These are phyloP conservation scores for Dasysyrphus tricinctus DNA, from an alignment of 2,888 invertebrate species.

Conservation along the genomic window DNA sequence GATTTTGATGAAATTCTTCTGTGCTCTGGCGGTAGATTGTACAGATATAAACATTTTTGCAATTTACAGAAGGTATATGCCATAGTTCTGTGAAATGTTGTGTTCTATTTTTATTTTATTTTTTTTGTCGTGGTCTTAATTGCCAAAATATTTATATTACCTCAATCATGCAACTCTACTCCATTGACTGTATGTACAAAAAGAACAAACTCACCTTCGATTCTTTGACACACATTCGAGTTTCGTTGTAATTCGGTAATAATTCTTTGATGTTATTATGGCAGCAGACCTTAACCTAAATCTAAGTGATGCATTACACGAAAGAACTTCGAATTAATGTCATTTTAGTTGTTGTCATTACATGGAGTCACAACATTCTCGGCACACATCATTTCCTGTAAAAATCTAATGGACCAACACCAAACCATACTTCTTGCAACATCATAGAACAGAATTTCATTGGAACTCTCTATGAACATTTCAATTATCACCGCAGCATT, in stretches of 20 bases:
- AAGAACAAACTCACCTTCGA: neutral
- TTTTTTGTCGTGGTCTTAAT: too few relatives aligned
- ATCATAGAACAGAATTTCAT: slow-evolving; percentile 28
- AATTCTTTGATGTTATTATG: slow-evolving; percentile 42
- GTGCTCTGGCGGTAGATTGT: too few relatives aligned
- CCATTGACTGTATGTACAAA: neutral
- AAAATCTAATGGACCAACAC: slow-evolving; percentile 23
- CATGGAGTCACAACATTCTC: slow-evolving; percentile 1
- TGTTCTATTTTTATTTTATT: too few relatives aligned
- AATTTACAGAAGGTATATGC: too few relatives aligned
- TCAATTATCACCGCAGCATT: slow-evolving; percentile 68
- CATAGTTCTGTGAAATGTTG: too few relatives aligned
- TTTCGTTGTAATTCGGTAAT: slow-evolving; percentile 3
- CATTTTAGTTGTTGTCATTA: slow-evolving; percentile 25
- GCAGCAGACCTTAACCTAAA: slow-evolving; percentile 54
- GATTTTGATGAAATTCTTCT: too few relatives aligned
- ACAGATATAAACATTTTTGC: too few relatives aligned
- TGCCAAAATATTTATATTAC: too few relatives aligned
- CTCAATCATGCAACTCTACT: neutral
- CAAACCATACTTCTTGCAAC: slow-evolving; percentile 26
- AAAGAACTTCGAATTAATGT: slow-evolving; percentile 17
- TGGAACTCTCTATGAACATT: slow-evolving; percentile 54
- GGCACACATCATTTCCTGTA: slow-evolving; percentile 14
- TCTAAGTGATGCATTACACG: slow-evolving; percentile 32
- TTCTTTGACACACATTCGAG: neutral